Evolutionary conservation across 2,113 vertebrate genomes (phyloP).

Genomic region (Mormoops blainvillei): DNA sequence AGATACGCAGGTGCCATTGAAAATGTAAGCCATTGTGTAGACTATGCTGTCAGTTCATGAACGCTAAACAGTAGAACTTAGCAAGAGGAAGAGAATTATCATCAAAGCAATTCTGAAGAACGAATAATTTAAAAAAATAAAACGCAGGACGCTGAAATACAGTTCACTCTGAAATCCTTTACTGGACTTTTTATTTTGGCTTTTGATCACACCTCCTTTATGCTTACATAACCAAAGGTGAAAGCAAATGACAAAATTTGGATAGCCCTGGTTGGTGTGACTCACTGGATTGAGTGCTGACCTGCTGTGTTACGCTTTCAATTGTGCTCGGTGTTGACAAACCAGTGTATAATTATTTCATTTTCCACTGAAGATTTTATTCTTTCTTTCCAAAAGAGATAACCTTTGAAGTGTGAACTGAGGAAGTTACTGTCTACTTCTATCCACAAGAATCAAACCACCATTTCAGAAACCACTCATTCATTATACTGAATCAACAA

Average conservation of each 20-base stretch:
- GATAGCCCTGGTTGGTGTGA: no score
- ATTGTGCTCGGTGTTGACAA: not conserved
- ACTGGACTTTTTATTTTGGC: not conserved
- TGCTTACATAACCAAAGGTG: not conserved
- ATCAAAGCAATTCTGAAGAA: not conserved
- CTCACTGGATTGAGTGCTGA: no score
- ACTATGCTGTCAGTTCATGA: not conserved
- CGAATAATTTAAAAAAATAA: not conserved
- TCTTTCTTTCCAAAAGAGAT: not conserved
- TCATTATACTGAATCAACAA: not conserved
- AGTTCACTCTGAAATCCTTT: not conserved
- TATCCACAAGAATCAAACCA: not conserved
- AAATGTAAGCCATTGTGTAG: not conserved
- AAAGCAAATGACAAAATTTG: not conserved
- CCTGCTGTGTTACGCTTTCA: not conserved
- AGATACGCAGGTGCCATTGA: not conserved
- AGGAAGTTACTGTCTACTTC: not conserved
- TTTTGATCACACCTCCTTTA: not conserved
- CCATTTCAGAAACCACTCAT: not conserved
- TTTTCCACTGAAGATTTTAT: not conserved
- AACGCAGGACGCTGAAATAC: not conserved
- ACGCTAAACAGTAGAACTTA: not conserved
- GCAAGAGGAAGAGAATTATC: not conserved
- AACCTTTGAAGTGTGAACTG: not conserved
- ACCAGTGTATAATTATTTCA: not conserved